Evolutionary conservation across 2,888 invertebrate species (phyloP).

Genomic region (Pachydiplax longipennis): DNA sequence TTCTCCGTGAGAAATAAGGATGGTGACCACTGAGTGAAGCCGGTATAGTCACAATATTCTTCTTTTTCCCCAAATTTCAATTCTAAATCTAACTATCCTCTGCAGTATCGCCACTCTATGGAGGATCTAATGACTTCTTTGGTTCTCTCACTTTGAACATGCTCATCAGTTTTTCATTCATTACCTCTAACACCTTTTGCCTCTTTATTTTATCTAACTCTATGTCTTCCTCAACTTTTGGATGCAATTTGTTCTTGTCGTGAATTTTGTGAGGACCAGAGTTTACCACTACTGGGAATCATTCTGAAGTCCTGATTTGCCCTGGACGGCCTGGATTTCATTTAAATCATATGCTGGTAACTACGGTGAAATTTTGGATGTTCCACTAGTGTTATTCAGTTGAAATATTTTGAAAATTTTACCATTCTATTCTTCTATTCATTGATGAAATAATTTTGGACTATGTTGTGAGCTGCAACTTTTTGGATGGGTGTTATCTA

Average conservation of each 20-base stretch:
- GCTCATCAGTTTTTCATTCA: conserved; percentile 46
- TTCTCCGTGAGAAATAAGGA: conserved; percentile 70
- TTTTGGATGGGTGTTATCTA: too few species aligned
- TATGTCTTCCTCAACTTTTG: conserved; percentile 84
- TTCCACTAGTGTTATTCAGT: too few species aligned
- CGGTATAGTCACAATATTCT: conserved; percentile 62
- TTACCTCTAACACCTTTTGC: conserved; percentile 75
- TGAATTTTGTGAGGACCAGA: conserved; percentile 77
- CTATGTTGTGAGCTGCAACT: too few species aligned
- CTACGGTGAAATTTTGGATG: too few species aligned
- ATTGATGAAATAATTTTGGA: too few species aligned
- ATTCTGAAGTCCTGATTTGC: conserved; percentile 51
- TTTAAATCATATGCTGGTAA: too few species aligned
- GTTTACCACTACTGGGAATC: conserved; percentile 48
- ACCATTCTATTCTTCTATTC: too few species aligned
- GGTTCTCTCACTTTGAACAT: conserved; percentile 55
- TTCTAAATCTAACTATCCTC: too few species aligned
- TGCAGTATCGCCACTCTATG: conserved; percentile 47
- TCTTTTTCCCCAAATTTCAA: neutral
- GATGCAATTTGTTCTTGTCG: conserved; percentile 77
- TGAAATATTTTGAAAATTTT: too few species aligned
- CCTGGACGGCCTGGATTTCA: too few species aligned
- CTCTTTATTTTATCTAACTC: conserved; percentile 62
- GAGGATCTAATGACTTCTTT: conserved; percentile 58
- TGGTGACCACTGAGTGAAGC: conserved; percentile 64